Conservation (phyloP, 1,140 invertebrate genomes). For the Leguminivora glycinivorella region DNA sequence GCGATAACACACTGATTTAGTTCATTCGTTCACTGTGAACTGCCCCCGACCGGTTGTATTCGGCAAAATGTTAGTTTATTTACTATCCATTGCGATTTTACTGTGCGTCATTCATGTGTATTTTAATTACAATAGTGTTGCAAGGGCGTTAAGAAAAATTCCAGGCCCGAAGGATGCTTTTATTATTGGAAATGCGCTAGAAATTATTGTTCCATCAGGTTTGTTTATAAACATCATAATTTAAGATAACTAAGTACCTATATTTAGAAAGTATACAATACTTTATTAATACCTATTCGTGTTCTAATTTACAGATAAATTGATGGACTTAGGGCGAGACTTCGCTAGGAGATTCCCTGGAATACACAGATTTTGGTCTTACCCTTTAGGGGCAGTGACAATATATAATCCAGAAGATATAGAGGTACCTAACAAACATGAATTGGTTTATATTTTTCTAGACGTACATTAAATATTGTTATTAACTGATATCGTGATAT, state of each 20-base stretch:
- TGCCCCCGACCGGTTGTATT: background rate
- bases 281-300: background rate
- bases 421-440: slow-evolving; percentile 52
- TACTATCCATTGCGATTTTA: slow-evolving; percentile 28
- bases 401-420: slow-evolving; percentile 56
- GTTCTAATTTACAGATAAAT: slow-evolving; percentile 39
- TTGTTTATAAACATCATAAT: background rate
- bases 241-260: too few relatives aligned
- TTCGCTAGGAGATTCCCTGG: slow-evolving; percentile 45
- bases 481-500: too few relatives aligned
- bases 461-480: too few relatives aligned
- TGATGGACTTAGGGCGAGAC: slow-evolving; percentile 39
- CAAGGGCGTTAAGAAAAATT: slow-evolving; percentile 38
- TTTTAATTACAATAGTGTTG: slow-evolving; percentile 42
- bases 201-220: slow-evolving; percentile 37
- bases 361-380: slow-evolving; percentile 47
- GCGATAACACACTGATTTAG: background rate
- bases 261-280: too few relatives aligned
- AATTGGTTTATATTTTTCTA: too few relatives aligned
- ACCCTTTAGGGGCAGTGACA: slow-evolving; percentile 40
- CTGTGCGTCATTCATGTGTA: slow-evolving; percentile 34
- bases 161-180: slow-evolving; percentile 47
- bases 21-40: background rate
- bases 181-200: slow-evolving; percentile 49
- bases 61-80: slow-evolving; percentile 28